phyloP scores from a whole-genome alignment of 2,113 vertebrate species.

The Perognathus longimembris region DNA sequence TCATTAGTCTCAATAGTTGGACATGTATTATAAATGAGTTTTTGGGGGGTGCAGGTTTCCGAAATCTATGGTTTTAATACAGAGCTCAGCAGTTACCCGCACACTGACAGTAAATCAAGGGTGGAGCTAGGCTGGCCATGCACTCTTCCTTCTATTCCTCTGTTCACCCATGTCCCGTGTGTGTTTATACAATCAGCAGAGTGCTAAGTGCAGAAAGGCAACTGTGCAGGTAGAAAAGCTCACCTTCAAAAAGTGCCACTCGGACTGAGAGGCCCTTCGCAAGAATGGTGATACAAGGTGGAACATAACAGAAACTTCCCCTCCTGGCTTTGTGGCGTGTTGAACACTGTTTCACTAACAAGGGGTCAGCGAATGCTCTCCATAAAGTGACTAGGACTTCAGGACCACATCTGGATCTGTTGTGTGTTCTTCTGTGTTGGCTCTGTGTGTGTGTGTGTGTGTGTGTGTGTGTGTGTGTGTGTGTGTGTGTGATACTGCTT shows the following conservation, averaged over 20 bases:
- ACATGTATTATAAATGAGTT: background rate
- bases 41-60: background rate
- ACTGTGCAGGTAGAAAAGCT: background rate
- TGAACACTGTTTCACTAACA: background rate
- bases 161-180: accelerated
- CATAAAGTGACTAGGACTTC: background rate
- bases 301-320: background rate
- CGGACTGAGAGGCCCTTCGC: too few relatives aligned
- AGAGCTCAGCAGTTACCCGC: too few relatives aligned
- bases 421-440: background rate
- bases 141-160: accelerated
- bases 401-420: background rate
- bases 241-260: background rate
- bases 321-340: background rate
- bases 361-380: background rate
- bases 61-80: background rate
- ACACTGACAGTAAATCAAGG: accelerated
- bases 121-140: accelerated
- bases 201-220: accelerated
- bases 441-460: background rate
- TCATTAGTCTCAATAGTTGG: background rate
- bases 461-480: background rate
- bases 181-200: accelerated
- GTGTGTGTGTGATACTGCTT: background rate
- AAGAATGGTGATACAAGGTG: accelerated